These are phyloP conservation scores for Drosophila sturtevanti DNA, from an alignment of 1,140 invertebrate species.

Conservation along the genomic window DNA sequence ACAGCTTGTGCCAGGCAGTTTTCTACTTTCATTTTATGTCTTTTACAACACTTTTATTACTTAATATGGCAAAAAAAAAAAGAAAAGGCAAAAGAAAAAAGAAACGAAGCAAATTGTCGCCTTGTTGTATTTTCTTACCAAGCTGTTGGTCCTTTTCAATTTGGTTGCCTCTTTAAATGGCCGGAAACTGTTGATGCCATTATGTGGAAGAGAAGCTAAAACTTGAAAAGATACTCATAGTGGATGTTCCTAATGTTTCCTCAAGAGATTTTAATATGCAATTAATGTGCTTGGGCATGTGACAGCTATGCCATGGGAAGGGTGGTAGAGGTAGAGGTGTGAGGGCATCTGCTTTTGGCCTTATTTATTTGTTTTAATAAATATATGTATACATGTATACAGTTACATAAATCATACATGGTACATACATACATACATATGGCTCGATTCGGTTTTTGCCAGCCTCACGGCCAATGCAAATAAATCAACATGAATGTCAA, in stretches of 20 bases:
- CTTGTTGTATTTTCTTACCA: slow-evolving; percentile 9
- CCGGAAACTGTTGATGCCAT: slow-evolving; percentile 54
- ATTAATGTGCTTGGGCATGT: slow-evolving; percentile 53
- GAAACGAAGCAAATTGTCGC: slow-evolving; percentile 51
- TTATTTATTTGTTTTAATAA: slow-evolving; percentile 62
- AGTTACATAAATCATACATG: slow-evolving; percentile 58
- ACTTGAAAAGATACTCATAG: slow-evolving; percentile 27
- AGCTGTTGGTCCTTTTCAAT: background rate
- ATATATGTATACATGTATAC: slow-evolving; percentile 24
- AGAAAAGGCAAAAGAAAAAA: background rate
- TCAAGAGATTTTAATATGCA: slow-evolving; percentile 66
- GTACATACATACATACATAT: slow-evolving; percentile 17
- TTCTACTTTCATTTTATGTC: slow-evolving; percentile 64
- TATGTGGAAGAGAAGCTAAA: background rate
- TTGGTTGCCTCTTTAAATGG: slow-evolving; percentile 22
- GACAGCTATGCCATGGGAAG: slow-evolving; percentile 4
- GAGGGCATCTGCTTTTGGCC: background rate
- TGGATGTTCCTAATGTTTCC: slow-evolving; percentile 52
- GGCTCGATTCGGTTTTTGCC: slow-evolving; percentile 10
- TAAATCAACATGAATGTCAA: slow-evolving; percentile 62
- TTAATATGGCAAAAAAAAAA: slow-evolving; percentile 51
- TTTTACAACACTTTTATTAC: slow-evolving; percentile 72
- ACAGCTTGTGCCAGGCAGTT: slow-evolving; percentile 12
- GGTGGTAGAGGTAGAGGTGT: too few relatives aligned
- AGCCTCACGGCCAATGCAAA: slow-evolving; percentile 34